Conservation (phyloP, 2,797 vertebrate species). For the Perodicticus potto region DNA sequence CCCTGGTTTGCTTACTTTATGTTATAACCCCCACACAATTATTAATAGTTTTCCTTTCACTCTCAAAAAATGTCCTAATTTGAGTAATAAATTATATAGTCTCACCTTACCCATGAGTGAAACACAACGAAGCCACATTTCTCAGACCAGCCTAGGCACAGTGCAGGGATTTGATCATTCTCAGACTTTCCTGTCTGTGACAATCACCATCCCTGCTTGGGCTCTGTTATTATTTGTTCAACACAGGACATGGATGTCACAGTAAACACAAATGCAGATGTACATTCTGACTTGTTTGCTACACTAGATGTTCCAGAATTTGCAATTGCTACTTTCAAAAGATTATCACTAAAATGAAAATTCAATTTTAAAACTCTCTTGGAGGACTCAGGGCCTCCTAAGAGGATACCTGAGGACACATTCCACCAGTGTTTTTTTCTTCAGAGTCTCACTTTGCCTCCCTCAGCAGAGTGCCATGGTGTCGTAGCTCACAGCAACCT, state of each 20-base stretch:
- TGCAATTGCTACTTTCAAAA: constrained; percentile 53
- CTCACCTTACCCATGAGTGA: background rate
- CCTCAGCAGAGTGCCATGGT: no score
- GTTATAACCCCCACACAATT: background rate
- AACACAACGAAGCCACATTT: background rate
- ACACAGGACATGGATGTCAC: background rate
- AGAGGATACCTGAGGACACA: constrained; percentile 17
- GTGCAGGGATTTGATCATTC: background rate
- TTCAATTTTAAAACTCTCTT: constrained; percentile 55
- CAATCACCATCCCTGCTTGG: background rate
- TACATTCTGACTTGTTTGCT: background rate
- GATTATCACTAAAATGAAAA: constrained; percentile 63
- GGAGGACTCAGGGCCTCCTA: constrained; percentile 6
- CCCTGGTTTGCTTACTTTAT: background rate
- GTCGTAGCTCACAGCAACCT: no score
- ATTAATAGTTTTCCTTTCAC: constrained; percentile 14
- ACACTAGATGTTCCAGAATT: background rate
- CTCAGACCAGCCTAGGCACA: background rate
- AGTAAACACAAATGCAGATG: background rate
- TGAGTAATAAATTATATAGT: constrained; percentile 31
- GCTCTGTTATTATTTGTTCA: background rate
- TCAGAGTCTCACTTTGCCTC: no score
- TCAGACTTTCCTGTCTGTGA: background rate
- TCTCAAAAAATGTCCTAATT: background rate
- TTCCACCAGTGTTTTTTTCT: background rate